Percentiles rank a stretch among this genome's conserved stretches.
Conservation (phyloP, 2,113 vertebrate genomes). For the Hiodon alosoides region DNA sequence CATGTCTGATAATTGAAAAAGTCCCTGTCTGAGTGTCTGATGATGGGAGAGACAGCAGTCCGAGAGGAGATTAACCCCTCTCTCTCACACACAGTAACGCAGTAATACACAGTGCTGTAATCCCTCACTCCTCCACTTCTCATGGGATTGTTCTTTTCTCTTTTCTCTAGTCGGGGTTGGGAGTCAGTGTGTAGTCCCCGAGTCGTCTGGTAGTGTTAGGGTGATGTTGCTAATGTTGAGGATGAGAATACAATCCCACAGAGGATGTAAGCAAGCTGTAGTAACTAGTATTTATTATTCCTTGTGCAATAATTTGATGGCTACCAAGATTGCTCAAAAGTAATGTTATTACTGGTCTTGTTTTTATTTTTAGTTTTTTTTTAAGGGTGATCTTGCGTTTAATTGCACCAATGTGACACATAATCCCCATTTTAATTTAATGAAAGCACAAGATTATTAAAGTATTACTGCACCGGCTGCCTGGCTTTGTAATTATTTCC, state of each 20-base stretch:
- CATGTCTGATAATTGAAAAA: conserved; percentile 74
- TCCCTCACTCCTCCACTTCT: conserved; percentile 30
- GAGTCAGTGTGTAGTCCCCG: background rate
- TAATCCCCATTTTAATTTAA: conserved; percentile 65
- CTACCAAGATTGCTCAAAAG: conserved; percentile 69
- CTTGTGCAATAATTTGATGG: conserved; percentile 61
- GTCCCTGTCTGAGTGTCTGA: conserved; percentile 56
- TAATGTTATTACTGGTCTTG: conserved; percentile 62
- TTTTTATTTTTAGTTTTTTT: conserved; percentile 31
- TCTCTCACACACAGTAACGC: background rate
- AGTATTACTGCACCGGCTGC: conserved; percentile 54
- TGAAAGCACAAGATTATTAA: conserved; percentile 71
- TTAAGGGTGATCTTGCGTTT: conserved; percentile 60
- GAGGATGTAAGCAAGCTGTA: conserved; percentile 54
- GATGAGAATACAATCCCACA: conserved; percentile 55
- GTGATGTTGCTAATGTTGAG: conserved; percentile 27
- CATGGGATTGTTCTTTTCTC: conserved; percentile 13
- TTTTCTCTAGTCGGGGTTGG: background rate
- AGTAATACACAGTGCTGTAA: too few species aligned
- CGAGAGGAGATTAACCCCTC: conserved; percentile 60
- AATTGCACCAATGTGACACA: conserved; percentile 71
- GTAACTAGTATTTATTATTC: conserved; percentile 61
- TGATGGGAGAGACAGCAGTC: conserved; percentile 49
- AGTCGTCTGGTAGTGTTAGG: background rate
- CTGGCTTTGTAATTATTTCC: conserved; percentile 53